These are phyloP conservation scores for Dolichotis patagonum DNA, from an alignment of 2,113 vertebrate genomes.

Conservation along the genomic window DNA sequence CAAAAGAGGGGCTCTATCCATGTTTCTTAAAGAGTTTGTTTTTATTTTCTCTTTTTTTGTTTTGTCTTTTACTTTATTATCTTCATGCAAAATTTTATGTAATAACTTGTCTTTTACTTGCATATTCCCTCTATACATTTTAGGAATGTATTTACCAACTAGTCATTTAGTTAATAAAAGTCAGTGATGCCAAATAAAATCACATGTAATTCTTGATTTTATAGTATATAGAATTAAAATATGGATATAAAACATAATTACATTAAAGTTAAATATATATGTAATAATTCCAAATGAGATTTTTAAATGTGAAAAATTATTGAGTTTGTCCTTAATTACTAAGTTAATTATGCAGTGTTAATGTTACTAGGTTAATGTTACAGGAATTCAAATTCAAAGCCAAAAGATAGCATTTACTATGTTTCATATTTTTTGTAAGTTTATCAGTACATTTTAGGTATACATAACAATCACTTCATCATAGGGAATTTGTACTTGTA, in stretches of 20 bases:
- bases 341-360: not conserved
- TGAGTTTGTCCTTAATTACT: not conserved
- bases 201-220: not conserved
- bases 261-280: not conserved
- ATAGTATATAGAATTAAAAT: conserved; percentile 57
- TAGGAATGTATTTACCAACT: not conserved
- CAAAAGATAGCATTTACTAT: conserved; percentile 1
- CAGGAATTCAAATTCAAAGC: not conserved
- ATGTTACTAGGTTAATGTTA: not conserved
- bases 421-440: not conserved
- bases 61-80: too few relatives aligned
- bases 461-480: too few relatives aligned
- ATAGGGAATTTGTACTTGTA: too few relatives aligned
- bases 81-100: too few relatives aligned
- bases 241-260: conserved; percentile 22
- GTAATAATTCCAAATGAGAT: conserved; percentile 19
- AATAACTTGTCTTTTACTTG: not conserved
- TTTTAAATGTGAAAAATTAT: not conserved
- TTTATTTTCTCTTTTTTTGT: too few relatives aligned
- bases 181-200: not conserved
- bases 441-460: not conserved
- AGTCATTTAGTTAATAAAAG: conserved; percentile 18
- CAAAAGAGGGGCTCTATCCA: too few relatives aligned
- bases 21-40: too few relatives aligned
- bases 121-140: not conserved